Percentiles rank a stretch among this genome's conserved stretches.
Conservation (phyloP, 2,113 vertebrate genomes). For the Dipodomys stephensi region DNA sequence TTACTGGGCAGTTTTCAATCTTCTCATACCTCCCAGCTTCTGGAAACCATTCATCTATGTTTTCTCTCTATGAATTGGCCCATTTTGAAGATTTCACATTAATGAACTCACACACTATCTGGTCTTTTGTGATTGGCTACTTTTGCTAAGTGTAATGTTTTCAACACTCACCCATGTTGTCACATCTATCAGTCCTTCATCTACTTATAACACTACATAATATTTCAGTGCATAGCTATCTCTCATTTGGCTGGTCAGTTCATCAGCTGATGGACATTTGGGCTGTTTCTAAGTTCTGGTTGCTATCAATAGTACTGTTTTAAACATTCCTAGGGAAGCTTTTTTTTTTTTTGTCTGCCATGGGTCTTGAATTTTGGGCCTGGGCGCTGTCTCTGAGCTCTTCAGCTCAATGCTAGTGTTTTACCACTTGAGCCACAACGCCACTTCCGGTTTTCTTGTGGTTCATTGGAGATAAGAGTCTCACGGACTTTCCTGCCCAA, state of each 20-base stretch:
- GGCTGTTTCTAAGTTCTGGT: background rate
- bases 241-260: background rate
- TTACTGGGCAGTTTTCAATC: background rate
- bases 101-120: background rate
- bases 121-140: background rate
- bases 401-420: too few relatives aligned
- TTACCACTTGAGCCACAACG: too few relatives aligned
- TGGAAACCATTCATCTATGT: background rate
- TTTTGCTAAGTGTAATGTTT: background rate
- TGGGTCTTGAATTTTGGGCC: too few relatives aligned
- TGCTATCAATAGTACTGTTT: background rate
- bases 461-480: too few relatives aligned
- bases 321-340: background rate
- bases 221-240: constrained; percentile 11
- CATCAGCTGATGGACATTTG: background rate
- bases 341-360: background rate
- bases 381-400: too few relatives aligned
- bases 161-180: background rate
- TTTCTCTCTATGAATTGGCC: background rate
- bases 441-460: too few relatives aligned
- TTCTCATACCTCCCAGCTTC: background rate
- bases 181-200: background rate
- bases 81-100: constrained; percentile 8
- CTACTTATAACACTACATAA: constrained; percentile 13
- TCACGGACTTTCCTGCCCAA: too few relatives aligned